Percentiles rank a stretch among this genome's conserved stretches.
These are phyloP conservation scores for Pecten maximus DNA, from an alignment of 2,888 invertebrate species.

Conservation along the genomic window DNA sequence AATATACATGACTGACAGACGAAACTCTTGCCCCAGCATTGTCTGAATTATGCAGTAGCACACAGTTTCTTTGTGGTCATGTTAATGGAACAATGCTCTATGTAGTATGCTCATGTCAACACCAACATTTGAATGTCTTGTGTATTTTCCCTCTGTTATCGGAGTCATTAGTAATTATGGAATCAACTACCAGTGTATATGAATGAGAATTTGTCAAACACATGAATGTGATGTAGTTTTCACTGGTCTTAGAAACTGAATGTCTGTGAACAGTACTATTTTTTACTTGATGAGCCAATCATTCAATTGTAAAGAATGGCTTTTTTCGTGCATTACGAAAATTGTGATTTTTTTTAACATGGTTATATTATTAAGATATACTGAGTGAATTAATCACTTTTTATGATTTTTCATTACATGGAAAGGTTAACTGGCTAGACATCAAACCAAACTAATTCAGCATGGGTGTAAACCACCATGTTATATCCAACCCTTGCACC, in stretches of 20 bases:
- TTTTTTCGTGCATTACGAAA: neutral
- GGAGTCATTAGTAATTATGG: neutral
- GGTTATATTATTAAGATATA: constrained; percentile 13
- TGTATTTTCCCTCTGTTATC: neutral
- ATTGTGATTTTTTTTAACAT: constrained; percentile 27
- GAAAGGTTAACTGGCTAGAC: neutral
- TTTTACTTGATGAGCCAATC: constrained; percentile 13
- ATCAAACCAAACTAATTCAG: neutral
- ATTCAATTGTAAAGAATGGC: neutral
- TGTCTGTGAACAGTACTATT: neutral
- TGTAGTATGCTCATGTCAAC: neutral
- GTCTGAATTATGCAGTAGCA: neutral
- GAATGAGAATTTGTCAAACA: neutral
- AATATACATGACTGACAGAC: neutral
- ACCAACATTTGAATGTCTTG: neutral
- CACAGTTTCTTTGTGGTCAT: neutral
- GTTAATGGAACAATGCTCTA: constrained; percentile 4
- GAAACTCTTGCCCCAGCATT: neutral
- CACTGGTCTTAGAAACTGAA: neutral
- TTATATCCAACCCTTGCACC: neutral
- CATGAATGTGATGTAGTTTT: neutral
- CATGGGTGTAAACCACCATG: neutral
- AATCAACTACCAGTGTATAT: neutral
- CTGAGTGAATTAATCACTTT: constrained; percentile 33
- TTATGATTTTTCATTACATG: constrained; percentile 10